Base-by-base conservation (phyloP, 2,797 vertebrate species). In the Bradypus variegatus region DNA sequence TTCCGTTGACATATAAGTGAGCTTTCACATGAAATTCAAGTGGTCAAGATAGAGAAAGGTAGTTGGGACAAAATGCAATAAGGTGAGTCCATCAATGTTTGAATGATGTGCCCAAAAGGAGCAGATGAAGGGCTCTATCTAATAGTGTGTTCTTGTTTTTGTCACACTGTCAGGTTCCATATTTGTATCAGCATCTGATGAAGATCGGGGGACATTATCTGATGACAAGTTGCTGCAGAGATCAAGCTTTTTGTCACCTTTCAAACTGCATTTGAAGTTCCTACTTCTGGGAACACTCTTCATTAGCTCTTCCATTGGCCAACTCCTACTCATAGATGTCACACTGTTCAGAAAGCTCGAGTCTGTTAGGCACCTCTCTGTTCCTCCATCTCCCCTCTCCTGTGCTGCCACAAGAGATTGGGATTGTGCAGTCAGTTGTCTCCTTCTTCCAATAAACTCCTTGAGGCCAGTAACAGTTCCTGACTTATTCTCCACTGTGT, bases 31-130 rank as follows among this genome's bases (percentile, higher is more conserved):
- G 76, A 36, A 89, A 87, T 91, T 55, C 70, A 91, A 80, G 85
- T 50, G 87, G 90, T 80, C 81, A 94, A 86, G 88, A 82, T 2
- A 75, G 93, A 89, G 88, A 87, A 67, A 86, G n/a, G 84, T 78
- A 88, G 81, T 38, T 25, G 58, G 78, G 89, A 91, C 79, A 82
- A 73, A 93, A 82, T 36, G 60, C 36, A 90, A 75, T 89, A 76
- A 82, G 84, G 78, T 87, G 78, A 93, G 89, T 81, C 93, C 91
- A 86, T 87, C 36, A 90, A 91, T 82, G 92, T 93, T 64, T 89
- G 94, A 33, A 50, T 33, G 45, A 90, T 95, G 50, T 60, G 69
- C 88, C 85, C 89, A 21, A 29, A 60, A 86, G 94, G 93, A 86
- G 91, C 86, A 0, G n/a, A 67, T 8, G 76, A 75, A 65, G 55